Base-by-base conservation (phyloP, 2,888 invertebrate species). In the Chymomyza amoena region DNA sequence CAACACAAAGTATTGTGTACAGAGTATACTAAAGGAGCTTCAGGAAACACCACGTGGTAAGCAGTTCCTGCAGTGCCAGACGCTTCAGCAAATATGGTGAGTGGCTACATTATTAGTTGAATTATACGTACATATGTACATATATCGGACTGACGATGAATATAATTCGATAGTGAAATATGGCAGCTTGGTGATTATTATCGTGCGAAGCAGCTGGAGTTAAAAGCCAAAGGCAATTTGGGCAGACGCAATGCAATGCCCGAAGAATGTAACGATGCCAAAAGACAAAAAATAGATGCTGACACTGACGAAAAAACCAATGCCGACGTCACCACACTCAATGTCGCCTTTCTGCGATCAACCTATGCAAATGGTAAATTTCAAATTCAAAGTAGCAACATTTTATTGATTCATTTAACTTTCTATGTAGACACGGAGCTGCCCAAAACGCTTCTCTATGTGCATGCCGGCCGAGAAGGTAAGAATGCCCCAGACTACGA, bases 1-100 rank as follows among this genome's bases (percentile, higher is more conserved):
- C 62, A 98, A 98, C 91, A 95, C 97, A 16, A 99, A 99, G 92
- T 99, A 99, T 92, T 97, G 97, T 87, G 93, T 99, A 64, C 98
- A 99, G 92, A 97, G 97, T 92, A 97, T 99, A 93, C 92, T 99
- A 67, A 95, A 97, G 79, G 97, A 97, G 75, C 93, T 96, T 66
- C 98, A 98, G 91, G 97, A 97, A 85, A 95, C 96, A 28, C 95
- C 96, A 4, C 93, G 95, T 84, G 98, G 98, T 25, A 95, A 95
- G 87, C 93, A 93, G 69, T 97, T 98, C 91, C 93, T 98, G 66
- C 95, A 96, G 78, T 95, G 97, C 69, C 97, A 97, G 92, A 96
- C 97, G 6, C 92, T 98, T 79, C 95, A 96, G 90, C 97, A 98
- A 92, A 97, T 98, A 87, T 97, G 97, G 97, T 97, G 92, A 89